These are phyloP conservation scores for Felis catus DNA, from an alignment of 2,113 vertebrate genomes.

Conservation along the genomic window DNA sequence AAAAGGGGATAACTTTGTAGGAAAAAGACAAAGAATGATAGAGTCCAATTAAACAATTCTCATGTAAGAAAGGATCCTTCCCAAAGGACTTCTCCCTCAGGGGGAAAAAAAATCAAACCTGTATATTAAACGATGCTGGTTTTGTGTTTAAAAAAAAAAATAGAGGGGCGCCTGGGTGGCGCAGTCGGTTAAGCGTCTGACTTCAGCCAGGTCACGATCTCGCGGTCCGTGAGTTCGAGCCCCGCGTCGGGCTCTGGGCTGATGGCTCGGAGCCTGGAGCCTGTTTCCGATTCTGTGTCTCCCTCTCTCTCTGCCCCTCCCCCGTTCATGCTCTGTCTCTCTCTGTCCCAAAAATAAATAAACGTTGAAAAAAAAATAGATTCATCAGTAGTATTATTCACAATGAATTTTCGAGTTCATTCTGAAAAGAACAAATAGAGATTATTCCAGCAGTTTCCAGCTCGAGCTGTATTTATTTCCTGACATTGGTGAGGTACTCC, in stretches of 20 bases:
- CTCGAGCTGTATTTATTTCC: background rate
- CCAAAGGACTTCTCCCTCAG: background rate
- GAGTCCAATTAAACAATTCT: slow-evolving; percentile 15
- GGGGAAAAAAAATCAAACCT: background rate
- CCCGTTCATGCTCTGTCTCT: too few relatives aligned
- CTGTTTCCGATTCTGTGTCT: too few relatives aligned
- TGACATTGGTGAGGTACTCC: background rate
- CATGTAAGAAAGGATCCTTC: background rate
- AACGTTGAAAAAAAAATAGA: background rate
- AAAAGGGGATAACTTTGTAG: slow-evolving; percentile 16
- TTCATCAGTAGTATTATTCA: slow-evolving; percentile 1
- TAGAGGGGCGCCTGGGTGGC: too few relatives aligned
- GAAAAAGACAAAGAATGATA: slow-evolving; percentile 37
- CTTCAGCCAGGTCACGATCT: too few relatives aligned
- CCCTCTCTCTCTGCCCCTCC: too few relatives aligned
- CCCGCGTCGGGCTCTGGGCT: too few relatives aligned
- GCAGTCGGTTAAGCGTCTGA: too few relatives aligned
- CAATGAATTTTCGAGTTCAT: slow-evolving; percentile 22
- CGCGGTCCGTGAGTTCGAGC: too few relatives aligned
- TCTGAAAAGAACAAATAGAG: background rate
- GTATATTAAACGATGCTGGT: background rate
- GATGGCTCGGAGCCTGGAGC: too few relatives aligned
- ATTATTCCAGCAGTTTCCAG: background rate
- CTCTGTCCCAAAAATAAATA: too few relatives aligned
- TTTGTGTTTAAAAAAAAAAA: background rate